A percentile compares a stretch with the other conserved stretches of the same genome.
phyloP scores from a whole-genome alignment of 2,113 vertebrate species.

The Trematomus loennbergii region DNA sequence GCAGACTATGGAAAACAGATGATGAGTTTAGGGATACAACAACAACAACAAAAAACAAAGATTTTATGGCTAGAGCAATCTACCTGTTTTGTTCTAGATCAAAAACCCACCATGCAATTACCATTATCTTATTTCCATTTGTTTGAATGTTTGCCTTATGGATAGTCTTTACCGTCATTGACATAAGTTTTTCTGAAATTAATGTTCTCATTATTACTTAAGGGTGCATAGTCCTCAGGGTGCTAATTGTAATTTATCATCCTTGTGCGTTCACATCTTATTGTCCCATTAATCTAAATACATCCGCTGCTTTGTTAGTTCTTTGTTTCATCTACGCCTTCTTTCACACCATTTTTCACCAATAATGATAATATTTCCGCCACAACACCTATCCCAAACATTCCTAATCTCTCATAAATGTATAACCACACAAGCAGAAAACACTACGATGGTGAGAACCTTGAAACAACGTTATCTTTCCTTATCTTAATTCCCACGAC shows the following conservation, averaged over 20 bases:
- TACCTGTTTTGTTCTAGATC: neutral
- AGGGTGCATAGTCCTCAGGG: conserved; percentile 23
- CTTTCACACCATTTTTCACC: conserved; percentile 3
- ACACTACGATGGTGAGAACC: conserved; percentile 28
- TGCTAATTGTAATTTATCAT: conserved; percentile 55
- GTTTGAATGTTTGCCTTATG: neutral
- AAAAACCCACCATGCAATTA: neutral
- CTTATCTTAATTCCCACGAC: conserved; percentile 70
- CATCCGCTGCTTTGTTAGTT: conserved; percentile 10
- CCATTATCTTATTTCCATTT: neutral
- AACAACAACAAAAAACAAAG: neutral
- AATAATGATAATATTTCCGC: conserved; percentile 10
- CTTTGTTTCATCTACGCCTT: neutral
- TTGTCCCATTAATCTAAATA: conserved; percentile 60
- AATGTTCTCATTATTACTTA: conserved; percentile 42
- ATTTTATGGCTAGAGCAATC: neutral
- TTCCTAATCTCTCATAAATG: conserved; percentile 23
- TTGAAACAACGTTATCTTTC: conserved; percentile 57
- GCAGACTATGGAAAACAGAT: conserved; percentile 6
- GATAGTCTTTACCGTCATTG: conserved; percentile 23
- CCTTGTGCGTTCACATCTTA: conserved; percentile 31
- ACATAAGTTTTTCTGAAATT: conserved; percentile 35
- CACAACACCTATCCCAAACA: conserved; percentile 7
- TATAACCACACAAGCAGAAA: conserved; percentile 30
- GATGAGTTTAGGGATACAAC: neutral